Base-by-base conservation (phyloP, 2,797 vertebrate genomes). In the Lophotriccus pileatus region DNA sequence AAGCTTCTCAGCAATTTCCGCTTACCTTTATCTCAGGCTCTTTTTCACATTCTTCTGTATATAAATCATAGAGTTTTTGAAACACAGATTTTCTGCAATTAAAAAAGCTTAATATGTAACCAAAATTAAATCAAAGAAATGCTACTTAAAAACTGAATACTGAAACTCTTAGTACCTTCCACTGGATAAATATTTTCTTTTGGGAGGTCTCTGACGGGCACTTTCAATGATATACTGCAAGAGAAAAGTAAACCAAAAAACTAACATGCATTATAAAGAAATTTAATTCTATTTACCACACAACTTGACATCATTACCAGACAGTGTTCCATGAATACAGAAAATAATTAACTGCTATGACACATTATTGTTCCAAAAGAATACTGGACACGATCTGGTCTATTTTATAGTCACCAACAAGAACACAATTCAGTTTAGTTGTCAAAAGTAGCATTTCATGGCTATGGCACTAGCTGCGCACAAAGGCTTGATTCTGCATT, bases 21-120 rank as follows among this genome's bases (percentile, higher is more conserved):
- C 93, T 95, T 98, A 99, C 99, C 99, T 99, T 99, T 96, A 99
- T 98, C 95, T 99, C 99, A 70, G 99, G 99, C 94, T 99, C 99
- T 97, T 99, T 99, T 97, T 99, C 99, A 98, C 99, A 99, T 98
- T 99, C 99, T 97, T 99, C 99, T 95, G 99, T 98, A 97, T 99
- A 99, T 60, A 99, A 97, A 97, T 99, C 99, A 98, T 99, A 99
- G 89, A 99, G 98, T 97, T 99, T 99, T 98, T 99, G 99, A 98
- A 99, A 99, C 88, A 99, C 97, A 95, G 99, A 99, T 98, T 99
- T 99, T 97, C 98, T 98, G 97, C 95, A 97, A 97, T 90, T 21
- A 90, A 94, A 84, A 89, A 94, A 69, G 68, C 47, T 93, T 63
- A 81, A 66, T 8, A 90, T 70, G 84, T 73, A 95, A 96, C 67